Conservation (phyloP, 2,113 vertebrate genomes). For the Cairina moschata region DNA sequence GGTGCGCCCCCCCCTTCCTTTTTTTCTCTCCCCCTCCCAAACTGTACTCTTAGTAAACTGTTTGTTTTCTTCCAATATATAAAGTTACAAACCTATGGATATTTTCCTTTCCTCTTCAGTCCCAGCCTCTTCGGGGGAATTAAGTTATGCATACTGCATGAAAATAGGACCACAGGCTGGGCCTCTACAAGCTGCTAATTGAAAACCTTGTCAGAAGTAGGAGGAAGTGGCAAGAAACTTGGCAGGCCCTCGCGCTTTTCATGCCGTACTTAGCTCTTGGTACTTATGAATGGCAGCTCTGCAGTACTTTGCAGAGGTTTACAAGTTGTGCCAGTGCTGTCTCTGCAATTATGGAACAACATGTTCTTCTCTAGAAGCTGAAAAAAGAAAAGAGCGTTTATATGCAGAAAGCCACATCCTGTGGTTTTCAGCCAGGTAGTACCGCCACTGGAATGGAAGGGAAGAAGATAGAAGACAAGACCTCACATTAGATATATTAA, state of each 20-base stretch:
- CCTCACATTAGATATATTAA: background rate
- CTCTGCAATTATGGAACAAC: slow-evolving; percentile 6
- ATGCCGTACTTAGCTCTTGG: slow-evolving; percentile 28
- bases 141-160: slow-evolving; percentile 61
- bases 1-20: too few relatives aligned
- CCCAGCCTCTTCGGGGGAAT: slow-evolving; percentile 42
- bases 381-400: background rate
- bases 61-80: background rate
- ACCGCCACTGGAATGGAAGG: background rate
- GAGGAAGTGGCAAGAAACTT: slow-evolving; percentile 64
- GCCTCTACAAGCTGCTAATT: slow-evolving; percentile 78
- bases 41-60: background rate
- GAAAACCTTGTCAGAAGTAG: slow-evolving; percentile 74
- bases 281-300: slow-evolving; percentile 43
- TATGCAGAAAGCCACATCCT: slow-evolving; percentile 13
- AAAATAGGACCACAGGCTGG: slow-evolving; percentile 65
- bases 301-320: slow-evolving; percentile 35
- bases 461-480: background rate
- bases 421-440: slow-evolving; percentile 33
- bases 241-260: slow-evolving; percentile 46
- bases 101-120: slow-evolving; percentile 29
- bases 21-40: background rate
- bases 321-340: slow-evolving; percentile 32
- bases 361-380: background rate
- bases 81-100: background rate